Conservation (phyloP, 2,888 invertebrate genomes). For the Halocaridina rubra region DNA sequence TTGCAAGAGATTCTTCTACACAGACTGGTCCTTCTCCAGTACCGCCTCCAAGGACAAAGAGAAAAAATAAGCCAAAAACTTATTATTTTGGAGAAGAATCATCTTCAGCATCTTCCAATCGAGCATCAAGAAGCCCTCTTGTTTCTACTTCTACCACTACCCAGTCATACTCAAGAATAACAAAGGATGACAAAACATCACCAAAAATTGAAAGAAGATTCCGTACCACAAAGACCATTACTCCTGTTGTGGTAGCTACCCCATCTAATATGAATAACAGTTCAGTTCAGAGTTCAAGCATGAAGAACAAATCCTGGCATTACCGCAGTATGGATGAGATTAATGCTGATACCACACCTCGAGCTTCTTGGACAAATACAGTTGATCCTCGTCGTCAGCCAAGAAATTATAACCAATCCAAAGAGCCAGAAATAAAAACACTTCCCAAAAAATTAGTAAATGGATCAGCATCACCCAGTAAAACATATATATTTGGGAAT, state of each 20-base stretch:
- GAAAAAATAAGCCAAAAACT: slow-evolving; percentile 58
- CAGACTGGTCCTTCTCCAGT: slow-evolving; percentile 54
- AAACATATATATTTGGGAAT: slow-evolving; percentile 57
- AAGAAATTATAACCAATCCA: slow-evolving; percentile 18
- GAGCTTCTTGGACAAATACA: slow-evolving; percentile 58
- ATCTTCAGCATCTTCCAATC: background rate
- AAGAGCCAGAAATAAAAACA: slow-evolving; percentile 42
- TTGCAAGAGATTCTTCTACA: slow-evolving; percentile 35
- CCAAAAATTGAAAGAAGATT: slow-evolving; percentile 51
- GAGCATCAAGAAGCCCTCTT: background rate
- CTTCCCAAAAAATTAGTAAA: slow-evolving; percentile 57
- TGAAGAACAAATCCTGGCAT: slow-evolving; percentile 44
- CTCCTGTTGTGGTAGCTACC: slow-evolving; percentile 44
- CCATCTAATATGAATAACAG: background rate
- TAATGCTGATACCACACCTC: slow-evolving; percentile 27
- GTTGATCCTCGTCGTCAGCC: slow-evolving; percentile 56
- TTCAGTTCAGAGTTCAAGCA: background rate
- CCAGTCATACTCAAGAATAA: slow-evolving; percentile 21
- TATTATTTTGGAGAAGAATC: slow-evolving; percentile 61
- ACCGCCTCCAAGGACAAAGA: slow-evolving; percentile 61
- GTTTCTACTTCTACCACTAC: slow-evolving; percentile 9
- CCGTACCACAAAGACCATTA: slow-evolving; percentile 59
- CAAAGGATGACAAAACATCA: slow-evolving; percentile 24
- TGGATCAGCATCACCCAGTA: slow-evolving; percentile 53
- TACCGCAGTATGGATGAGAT: slow-evolving; percentile 60